These are phyloP conservation scores for Erebia palarica DNA, from an alignment of 2,888 invertebrate species.

Conservation along the genomic window DNA sequence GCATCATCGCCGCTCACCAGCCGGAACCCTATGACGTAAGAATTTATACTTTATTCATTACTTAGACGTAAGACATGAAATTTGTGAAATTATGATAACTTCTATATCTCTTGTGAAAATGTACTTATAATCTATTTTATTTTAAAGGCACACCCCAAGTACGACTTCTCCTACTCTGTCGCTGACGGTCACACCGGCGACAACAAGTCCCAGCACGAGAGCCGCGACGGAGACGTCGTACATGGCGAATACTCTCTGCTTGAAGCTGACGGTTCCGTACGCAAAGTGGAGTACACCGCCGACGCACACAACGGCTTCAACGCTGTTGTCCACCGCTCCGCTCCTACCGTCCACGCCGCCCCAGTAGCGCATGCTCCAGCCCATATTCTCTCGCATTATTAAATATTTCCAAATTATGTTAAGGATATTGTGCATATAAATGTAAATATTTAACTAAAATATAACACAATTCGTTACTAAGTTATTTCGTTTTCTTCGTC, in stretches of 20 bases:
- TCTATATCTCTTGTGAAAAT: background rate
- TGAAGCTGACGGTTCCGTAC: constrained; percentile 74
- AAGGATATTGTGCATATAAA: background rate
- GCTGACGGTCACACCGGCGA: constrained; percentile 82
- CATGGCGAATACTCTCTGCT: constrained; percentile 73
- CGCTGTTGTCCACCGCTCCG: constrained; percentile 47
- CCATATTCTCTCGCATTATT: constrained; percentile 38
- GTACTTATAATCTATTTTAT: background rate
- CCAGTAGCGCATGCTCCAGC: constrained; percentile 34
- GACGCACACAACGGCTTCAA: constrained; percentile 67
- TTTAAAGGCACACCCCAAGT: constrained; percentile 73
- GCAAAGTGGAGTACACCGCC: constrained; percentile 75
- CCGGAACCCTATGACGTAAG: constrained; percentile 46
- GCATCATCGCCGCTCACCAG: constrained; percentile 45
- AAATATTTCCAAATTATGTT: background rate
- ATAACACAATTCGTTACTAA: background rate
- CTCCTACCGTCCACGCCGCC: constrained; percentile 46
- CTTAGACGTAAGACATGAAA: background rate
- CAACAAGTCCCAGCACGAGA: constrained; percentile 80
- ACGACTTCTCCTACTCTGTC: constrained; percentile 79
- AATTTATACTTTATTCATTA: background rate
- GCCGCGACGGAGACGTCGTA: constrained; percentile 81
- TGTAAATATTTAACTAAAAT: constrained; percentile 16
- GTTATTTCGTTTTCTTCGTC: background rate
- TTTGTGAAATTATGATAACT: background rate